Evolutionary conservation across 2,888 invertebrate species (phyloP), one percentile per base, ranked within the genome.

Genomic region (Chalcosyrphus nemorum): DNA sequence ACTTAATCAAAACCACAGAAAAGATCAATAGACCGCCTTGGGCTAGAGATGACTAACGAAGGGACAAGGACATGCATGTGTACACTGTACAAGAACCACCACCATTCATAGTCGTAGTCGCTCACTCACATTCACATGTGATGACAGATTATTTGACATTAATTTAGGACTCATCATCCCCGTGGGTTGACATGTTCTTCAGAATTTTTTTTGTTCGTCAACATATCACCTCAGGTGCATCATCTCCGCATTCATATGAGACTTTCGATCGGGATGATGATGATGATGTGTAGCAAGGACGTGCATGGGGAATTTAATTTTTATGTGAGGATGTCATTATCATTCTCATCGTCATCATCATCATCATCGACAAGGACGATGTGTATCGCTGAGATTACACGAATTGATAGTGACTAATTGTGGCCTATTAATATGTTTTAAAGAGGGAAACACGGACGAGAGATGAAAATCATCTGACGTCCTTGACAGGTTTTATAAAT

Each of bases 1-100:
- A 89, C 89, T 89, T 89, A 88, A 89, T 89, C 89, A 89, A 88
- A 89, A 88, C 88, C 88, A 88, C 88, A 88, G 68, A 61, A 19
- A 24, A 63, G 82, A 78, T 77, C 72, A 70, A 84, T 84, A 57
- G 65, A 70, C 80, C 84, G 80, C 74, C 74, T 19, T 52, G 41
- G 61, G 54, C 59, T n/a, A 63, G 63, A 35, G 52, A 50, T 78
- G 66, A 63, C 70, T 63, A 38, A 61, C 41, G n/a, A 56, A 66
- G 66, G 72, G 70, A 76, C 56, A 54, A 66, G 77, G 70, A 76
- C 47, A 54, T 66, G 56, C 43, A 57, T 47, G 52, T 43, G 54
- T 56, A 63, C 13, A n/a, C n/a, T n/a, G n/a, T n/a, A n/a, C 45
- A 66, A 43, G 47, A 19, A n/a, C 45, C 66, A 38, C 38, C 54